Evolutionary conservation across 1,140 invertebrate genomes (phyloP), one percentile per base, ranked within the genome.

Genomic region (Heterodera schachtii): DNA sequence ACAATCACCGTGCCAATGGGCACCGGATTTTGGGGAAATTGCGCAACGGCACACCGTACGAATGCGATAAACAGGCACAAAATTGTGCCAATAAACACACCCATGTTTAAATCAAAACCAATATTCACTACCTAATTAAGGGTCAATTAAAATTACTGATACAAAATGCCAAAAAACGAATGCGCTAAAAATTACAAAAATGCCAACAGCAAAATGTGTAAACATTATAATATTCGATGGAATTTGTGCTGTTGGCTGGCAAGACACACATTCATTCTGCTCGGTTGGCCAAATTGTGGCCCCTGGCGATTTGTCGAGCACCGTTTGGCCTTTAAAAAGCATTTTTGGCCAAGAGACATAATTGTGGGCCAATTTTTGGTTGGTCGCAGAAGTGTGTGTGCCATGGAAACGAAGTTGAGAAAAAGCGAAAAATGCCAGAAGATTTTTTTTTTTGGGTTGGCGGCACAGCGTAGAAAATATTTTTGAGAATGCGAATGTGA

Each of bases 1-100:
- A 71, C 69, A 71, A 71, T 71, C 9, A 71, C 69, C 44, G 69
- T 71, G 69, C 21, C 69, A n/a, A 71, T 71, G 9, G 69, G 69
- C 69, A 71, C 69, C 44, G 69, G 44, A 31, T 21, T 11, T 11
- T 11, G 69, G 6, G 9, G n/a, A 43, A 13, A 41, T 41, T 41
- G 69, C 49, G 11, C 49, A 52, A 52, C 49, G 49, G 49, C 49
- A 52, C 49, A 8, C 8, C 19, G 67, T 69, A 8, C 41, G 0
- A 19, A 69, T 43, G 7, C 7, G 67, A 69, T 0, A 7, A 31
- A 1, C 67, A 69, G 41, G 8, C 7, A 69, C 67, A n/a, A 0
- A 6, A 43, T 6, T 11, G 49, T 52, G 49, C 49, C 49, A 52
- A 52, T 11, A 52, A 52, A 52, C 2, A 11, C 49, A 52, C 11